Evolutionary conservation across 2,797 vertebrate genomes (phyloP).

Genomic region (Halcyon smyrnensis): DNA sequence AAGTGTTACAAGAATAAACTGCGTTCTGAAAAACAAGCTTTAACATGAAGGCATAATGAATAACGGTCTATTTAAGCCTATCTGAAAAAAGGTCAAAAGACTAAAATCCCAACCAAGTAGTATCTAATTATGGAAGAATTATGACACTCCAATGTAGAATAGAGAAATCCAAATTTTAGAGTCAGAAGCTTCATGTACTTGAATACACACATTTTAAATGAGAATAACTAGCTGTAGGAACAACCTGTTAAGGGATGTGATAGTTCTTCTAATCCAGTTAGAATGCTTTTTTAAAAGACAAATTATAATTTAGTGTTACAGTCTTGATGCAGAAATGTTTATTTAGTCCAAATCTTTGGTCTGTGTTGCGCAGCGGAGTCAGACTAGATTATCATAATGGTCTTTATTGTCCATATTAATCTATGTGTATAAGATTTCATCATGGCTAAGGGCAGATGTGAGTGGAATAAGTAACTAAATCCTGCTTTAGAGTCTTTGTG

Average conservation of each 20-base stretch:
- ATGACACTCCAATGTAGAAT: background rate
- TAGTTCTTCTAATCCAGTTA: conserved; percentile 12
- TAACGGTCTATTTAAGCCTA: background rate
- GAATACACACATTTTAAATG: background rate
- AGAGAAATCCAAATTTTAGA: background rate
- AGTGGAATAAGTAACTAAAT: background rate
- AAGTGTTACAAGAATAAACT: background rate
- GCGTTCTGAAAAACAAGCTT: background rate
- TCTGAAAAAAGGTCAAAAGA: background rate
- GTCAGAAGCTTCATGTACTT: background rate
- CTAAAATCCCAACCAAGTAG: background rate
- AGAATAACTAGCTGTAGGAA: conserved; percentile 17
- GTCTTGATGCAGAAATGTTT: background rate
- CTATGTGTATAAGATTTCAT: background rate
- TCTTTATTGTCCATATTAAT: background rate
- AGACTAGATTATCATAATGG: conserved; percentile 1
- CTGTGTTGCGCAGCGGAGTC: background rate
- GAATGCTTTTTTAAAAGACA: background rate
- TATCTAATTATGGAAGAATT: background rate
- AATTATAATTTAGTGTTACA: background rate
- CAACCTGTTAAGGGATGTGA: background rate
- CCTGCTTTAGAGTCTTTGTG: background rate
- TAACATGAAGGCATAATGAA: background rate
- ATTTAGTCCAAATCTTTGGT: background rate
- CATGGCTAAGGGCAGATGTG: background rate